Base-by-base conservation (phyloP, 2,888 invertebrate species). In the Sinohyriopsis cumingii region DNA sequence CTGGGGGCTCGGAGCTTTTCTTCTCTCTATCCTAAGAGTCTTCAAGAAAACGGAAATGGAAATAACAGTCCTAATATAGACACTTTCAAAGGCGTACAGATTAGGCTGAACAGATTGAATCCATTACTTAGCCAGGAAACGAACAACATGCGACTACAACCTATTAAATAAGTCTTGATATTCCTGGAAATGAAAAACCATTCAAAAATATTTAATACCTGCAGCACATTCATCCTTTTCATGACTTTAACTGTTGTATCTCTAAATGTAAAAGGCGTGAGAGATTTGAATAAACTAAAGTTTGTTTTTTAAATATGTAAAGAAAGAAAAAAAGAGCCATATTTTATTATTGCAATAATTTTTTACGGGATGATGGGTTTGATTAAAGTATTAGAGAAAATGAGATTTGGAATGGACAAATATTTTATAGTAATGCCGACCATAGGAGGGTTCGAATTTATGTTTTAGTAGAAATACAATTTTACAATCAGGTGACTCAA, bases 341-440 rank as follows among this genome's bases (percentile, higher is more conserved):
- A 4, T 56, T 20, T 56, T 33, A n/a, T 33, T 61, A 6, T 28
- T 61, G 53, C 61, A 61, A 33, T 28, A 61, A 28, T 33, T 4
- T 61, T 61, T 33, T 61, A n/a, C n/a, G 61, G 61, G 22, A 19
- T 12, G 45, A 33, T 15, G 20, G 2, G 9, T 61, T 33, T n/a
- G 33, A 1, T 61, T 2, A 28, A 28, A 28, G 28, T 61, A 12
- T 24, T 28, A 20, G n/a, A 28, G 61, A n/a, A 5, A 28, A 33
- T 24, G 24, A 61, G 2, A 61, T 53, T n/a, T 61, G 61, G 61
- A 61, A 61, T 61, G 61, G 61, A 22, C 15, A 12, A 22, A 19
- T 28, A 5, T 19, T 33, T 2, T 61, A 33, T 22, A 53, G 45
- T 15, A 61, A 61, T 19, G 61, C 22, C 4, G 20, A 33, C 15